A percentile compares a stretch with the other conserved stretches of the same genome.
Conservation (phyloP, 2,113 vertebrate genomes). For the Isichthys henryi region DNA sequence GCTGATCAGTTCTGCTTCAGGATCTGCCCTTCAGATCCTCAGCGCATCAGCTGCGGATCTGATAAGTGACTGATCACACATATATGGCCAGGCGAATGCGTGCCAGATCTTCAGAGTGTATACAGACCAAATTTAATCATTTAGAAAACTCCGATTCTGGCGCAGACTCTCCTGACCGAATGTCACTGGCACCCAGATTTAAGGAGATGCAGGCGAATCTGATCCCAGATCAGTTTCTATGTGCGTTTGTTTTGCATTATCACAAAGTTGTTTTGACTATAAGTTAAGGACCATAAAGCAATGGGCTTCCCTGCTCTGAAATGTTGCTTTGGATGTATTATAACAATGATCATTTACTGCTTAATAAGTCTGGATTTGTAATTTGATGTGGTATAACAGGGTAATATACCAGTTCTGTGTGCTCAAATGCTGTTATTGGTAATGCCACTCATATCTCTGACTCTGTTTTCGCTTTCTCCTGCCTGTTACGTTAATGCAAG, state of each 20-base stretch:
- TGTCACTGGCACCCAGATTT: not conserved
- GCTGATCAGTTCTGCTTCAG: no score
- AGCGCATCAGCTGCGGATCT: no score
- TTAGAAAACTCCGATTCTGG: no score
- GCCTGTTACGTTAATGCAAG: not conserved
- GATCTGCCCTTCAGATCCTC: no score
- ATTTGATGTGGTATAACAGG: not conserved
- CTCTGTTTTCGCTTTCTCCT: not conserved
- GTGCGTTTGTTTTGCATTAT: not conserved
- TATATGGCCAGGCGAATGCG: no score
- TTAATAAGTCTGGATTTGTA: not conserved
- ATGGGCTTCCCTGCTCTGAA: not conserved
- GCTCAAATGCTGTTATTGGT: not conserved
- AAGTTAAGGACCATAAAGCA: not conserved
- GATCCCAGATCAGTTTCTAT: no score
- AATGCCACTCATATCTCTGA: not conserved
- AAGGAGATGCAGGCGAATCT: no score
- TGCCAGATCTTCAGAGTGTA: no score
- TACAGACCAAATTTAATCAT: no score
- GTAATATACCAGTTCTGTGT: not conserved
- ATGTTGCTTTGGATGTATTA: not conserved
- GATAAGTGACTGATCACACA: no score
- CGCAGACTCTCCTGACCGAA: not conserved
- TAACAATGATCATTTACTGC: not conserved
- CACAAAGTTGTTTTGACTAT: not conserved